phyloP scores from a whole-genome alignment of 2,113 vertebrate genomes.

The Solea senegalensis region DNA sequence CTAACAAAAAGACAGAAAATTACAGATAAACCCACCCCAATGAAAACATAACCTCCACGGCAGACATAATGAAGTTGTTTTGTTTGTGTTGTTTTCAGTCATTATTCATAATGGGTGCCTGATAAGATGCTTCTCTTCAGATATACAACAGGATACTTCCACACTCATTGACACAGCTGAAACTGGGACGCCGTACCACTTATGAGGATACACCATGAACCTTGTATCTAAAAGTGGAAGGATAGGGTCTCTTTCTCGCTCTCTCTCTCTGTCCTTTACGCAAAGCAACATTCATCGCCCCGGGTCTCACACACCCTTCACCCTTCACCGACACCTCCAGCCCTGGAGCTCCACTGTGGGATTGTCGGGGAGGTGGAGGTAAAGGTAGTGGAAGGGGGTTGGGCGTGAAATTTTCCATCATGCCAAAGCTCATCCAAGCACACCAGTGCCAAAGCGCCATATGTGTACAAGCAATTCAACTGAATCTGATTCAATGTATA shows the following conservation, averaged over 20 bases:
- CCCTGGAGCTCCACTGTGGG: conserved; percentile 57
- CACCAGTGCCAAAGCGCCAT: conserved; percentile 64
- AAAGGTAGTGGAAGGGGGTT: background rate
- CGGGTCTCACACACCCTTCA: conserved; percentile 68
- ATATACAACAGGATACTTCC: too few species aligned
- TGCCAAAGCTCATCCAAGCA: conserved; percentile 64
- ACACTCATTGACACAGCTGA: too few species aligned
- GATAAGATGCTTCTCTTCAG: too few species aligned
- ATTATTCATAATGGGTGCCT: too few species aligned
- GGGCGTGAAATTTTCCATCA: conserved; percentile 52
- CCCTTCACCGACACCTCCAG: conserved; percentile 59
- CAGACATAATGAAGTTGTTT: too few species aligned
- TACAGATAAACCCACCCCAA: too few species aligned
- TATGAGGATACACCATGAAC: background rate
- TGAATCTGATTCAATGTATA: conserved; percentile 71
- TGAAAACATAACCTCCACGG: too few species aligned
- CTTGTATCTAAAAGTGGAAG: conserved; percentile 45
- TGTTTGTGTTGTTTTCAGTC: too few species aligned
- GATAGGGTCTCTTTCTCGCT: background rate
- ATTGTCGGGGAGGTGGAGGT: conserved; percentile 16
- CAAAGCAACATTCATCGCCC: conserved; percentile 55
- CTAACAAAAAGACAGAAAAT: too few species aligned
- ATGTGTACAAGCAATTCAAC: conserved; percentile 74
- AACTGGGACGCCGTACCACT: too few species aligned
- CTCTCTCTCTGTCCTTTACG: conserved; percentile 67